Base-by-base conservation (phyloP, 2,113 vertebrate genomes). In the Platichthys flesus region DNA sequence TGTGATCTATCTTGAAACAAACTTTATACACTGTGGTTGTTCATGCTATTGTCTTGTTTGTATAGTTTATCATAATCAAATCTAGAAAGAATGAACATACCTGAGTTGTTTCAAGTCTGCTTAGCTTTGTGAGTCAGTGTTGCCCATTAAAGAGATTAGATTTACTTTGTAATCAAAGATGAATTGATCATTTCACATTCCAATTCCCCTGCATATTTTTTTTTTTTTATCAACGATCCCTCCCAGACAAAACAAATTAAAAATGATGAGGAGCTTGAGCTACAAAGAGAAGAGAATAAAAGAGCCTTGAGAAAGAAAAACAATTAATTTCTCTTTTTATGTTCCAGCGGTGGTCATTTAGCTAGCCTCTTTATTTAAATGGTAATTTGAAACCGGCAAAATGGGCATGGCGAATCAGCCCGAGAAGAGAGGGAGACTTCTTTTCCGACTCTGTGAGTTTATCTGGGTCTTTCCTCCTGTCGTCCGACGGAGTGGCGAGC, bases 291-390 rank as follows among this genome's bases (percentile, higher is more conserved):
- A 82, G 81, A 68, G 61, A 63, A 81, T 74, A 78, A 82, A 31
- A 84, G 78, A 75, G 78, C 85, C 61, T 9, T 61, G 74, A 83
- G 86, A 87, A 78, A 81, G 78, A 83, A 88, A 90, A 88, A 84
- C 74, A 70, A 82, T 83, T 90, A 79, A 81, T 90, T 91, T 89
- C 61, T 88, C 75, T 85, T 91, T 91, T 81, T 85, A 90, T 89
- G 85, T 88, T 83, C 81, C 77, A 85, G 49, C 83, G 70, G 67
- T 84, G 85, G 92, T 92, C 90, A 88, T 89, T 93, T 90, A 84
- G 86, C 86, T 47, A 68, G 85, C 85, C 83, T 94, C 79, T 92
- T 95, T 93, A 91, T 94, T 91, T 92, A 83, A 94, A 93, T 89
- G 88, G 77, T 93, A 89, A 93, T 92, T 84, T 88, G 83, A 85